Percentiles rank a stretch among this genome's conserved stretches.
phyloP scores from a whole-genome alignment of 2,797 vertebrate genomes.

The Enteromius radiatus region DNA sequence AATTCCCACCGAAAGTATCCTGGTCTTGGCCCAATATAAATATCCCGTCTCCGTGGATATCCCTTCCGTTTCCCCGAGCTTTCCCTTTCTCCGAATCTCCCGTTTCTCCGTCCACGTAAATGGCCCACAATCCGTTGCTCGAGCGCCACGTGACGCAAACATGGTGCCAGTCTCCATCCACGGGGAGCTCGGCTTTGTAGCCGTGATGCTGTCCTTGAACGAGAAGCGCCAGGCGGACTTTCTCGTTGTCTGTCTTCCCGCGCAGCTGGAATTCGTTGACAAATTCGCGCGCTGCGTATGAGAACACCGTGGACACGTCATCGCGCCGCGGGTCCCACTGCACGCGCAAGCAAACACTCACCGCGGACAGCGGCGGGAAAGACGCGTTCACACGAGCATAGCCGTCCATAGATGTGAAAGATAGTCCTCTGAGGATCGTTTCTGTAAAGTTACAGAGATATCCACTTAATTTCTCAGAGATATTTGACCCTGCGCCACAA shows the following conservation, averaged over 20 bases:
- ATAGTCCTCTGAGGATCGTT: constrained; percentile 71
- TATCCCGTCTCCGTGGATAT: constrained; percentile 80
- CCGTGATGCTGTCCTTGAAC: constrained; percentile 86
- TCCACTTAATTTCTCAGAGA: neutral
- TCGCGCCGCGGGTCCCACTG: constrained; percentile 81
- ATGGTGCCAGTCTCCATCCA: constrained; percentile 86
- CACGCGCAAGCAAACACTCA: constrained; percentile 83
- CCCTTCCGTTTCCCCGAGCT: constrained; percentile 62
- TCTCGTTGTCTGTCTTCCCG: constrained; percentile 71
- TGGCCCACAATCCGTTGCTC: constrained; percentile 77
- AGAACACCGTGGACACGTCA: constrained; percentile 83
- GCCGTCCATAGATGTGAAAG: constrained; percentile 81
- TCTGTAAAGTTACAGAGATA: constrained; percentile 57
- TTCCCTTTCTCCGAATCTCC: constrained; percentile 72
- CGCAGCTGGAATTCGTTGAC: constrained; percentile 90
- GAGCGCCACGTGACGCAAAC: constrained; percentile 84
- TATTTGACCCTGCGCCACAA: neutral
- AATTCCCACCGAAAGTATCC: constrained; percentile 89
- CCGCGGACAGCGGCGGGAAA: constrained; percentile 77
- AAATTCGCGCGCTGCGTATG: constrained; percentile 81
- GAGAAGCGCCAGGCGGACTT: constrained; percentile 82
- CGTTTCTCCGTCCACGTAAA: constrained; percentile 81
- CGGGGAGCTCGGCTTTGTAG: constrained; percentile 80
- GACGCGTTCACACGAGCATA: constrained; percentile 76
- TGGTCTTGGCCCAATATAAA: constrained; percentile 93